A percentile compares a stretch with the other conserved stretches of the same genome.
These are phyloP conservation scores for Empis stercorea DNA, from an alignment of 2,888 invertebrate species.

Conservation along the genomic window DNA sequence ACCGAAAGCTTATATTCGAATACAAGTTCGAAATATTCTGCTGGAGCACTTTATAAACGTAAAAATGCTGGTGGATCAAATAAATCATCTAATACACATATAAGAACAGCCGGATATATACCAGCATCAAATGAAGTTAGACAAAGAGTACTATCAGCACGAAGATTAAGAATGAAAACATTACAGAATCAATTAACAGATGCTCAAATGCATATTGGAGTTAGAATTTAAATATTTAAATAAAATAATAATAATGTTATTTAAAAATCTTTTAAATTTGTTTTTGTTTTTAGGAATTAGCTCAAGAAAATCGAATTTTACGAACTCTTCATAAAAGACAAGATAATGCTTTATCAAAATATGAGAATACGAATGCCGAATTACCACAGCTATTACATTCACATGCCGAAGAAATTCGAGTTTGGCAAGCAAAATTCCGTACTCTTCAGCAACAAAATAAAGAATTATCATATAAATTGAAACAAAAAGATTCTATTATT, in stretches of 20 bases:
- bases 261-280: background rate
- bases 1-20: slow-evolving; percentile 36
- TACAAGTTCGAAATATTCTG: slow-evolving; percentile 32
- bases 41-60: slow-evolving; percentile 21
- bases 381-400: slow-evolving; percentile 56
- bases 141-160: slow-evolving; percentile 63
- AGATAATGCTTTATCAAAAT: slow-evolving; percentile 61
- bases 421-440: slow-evolving; percentile 55
- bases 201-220: slow-evolving; percentile 64
- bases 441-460: slow-evolving; percentile 49
- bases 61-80: slow-evolving; percentile 1
- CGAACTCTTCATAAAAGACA: slow-evolving; percentile 68
- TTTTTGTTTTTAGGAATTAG: slow-evolving; percentile 42
- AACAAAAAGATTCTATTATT: slow-evolving; percentile 55
- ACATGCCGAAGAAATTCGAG: slow-evolving; percentile 63
- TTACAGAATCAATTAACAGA: slow-evolving; percentile 68
- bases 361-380: slow-evolving; percentile 64
- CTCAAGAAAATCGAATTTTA: slow-evolving; percentile 61
- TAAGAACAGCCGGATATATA: background rate
- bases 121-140: slow-evolving; percentile 29
- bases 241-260: background rate
- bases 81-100: background rate
- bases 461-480: slow-evolving; percentile 49
- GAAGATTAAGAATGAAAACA: slow-evolving; percentile 59
- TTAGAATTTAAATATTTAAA: slow-evolving; percentile 24